Conservation (phyloP, 2,113 vertebrate genomes). For the Ptilorrhoa leucosticta region DNA sequence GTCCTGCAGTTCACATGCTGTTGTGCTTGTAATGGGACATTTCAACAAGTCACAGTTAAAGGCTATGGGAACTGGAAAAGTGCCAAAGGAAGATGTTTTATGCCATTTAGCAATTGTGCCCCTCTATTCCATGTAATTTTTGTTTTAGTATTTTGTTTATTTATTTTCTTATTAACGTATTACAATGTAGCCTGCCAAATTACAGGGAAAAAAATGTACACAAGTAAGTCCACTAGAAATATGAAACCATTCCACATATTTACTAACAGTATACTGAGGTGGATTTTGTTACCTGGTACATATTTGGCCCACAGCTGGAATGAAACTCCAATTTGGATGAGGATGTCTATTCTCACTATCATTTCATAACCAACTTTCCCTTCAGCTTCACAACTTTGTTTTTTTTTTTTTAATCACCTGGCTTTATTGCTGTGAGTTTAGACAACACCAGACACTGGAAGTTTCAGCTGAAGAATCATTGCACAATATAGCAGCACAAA, state of each 20-base stretch:
- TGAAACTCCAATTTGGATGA: background rate
- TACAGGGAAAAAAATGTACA: slow-evolving; percentile 53
- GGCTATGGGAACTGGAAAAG: slow-evolving; percentile 50
- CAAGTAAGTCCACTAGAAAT: background rate
- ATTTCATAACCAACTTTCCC: background rate
- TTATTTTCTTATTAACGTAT: slow-evolving; percentile 50
- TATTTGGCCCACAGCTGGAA: background rate
- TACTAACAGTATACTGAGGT: background rate
- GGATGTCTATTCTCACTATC: background rate
- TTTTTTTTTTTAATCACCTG: background rate
- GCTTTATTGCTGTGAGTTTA: background rate
- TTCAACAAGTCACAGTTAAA: slow-evolving; percentile 45
- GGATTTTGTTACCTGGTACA: background rate
- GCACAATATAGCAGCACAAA: background rate
- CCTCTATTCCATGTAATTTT: slow-evolving; percentile 5
- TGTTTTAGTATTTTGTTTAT: slow-evolving; percentile 43
- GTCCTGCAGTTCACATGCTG: slow-evolving; percentile 33
- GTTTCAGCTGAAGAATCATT: background rate
- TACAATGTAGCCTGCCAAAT: slow-evolving; percentile 40
- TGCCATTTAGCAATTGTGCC: slow-evolving; percentile 48
- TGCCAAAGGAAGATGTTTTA: slow-evolving; percentile 55
- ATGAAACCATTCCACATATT: background rate
- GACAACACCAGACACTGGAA: background rate
- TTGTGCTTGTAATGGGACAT: slow-evolving; percentile 27
- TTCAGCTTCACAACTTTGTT: background rate